Percentiles rank a stretch among this genome's conserved stretches.
Conservation (phyloP, 2,113 vertebrate genomes). For the Alaudala cheleensis region DNA sequence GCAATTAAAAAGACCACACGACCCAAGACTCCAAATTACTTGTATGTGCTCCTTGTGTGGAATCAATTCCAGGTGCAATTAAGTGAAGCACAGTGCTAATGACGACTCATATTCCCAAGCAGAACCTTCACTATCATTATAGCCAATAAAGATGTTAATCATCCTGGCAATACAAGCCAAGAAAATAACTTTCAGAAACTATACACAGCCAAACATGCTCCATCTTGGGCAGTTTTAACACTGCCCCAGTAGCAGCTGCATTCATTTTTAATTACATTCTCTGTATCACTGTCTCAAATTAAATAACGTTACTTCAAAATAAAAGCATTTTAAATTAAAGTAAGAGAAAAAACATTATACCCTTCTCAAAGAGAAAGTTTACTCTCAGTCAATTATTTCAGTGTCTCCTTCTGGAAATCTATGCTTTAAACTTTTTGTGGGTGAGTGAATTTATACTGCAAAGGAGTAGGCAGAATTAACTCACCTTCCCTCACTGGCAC, state of each 20-base stretch:
- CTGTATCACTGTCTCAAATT: background rate
- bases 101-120: background rate
- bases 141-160: slow-evolving; percentile 30
- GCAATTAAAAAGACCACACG: slow-evolving; percentile 1
- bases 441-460: background rate
- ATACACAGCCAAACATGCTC: background rate
- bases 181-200: slow-evolving; percentile 11
- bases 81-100: slow-evolving; percentile 24
- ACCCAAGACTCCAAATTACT: background rate
- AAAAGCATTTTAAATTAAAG: background rate
- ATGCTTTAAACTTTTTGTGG: background rate
- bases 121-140: slow-evolving; percentile 58
- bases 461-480: background rate
- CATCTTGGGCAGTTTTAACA: background rate
- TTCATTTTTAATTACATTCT: background rate
- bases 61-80: slow-evolving; percentile 41
- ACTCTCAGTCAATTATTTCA: background rate
- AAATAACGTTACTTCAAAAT: background rate
- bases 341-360: background rate
- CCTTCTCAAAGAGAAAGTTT: background rate
- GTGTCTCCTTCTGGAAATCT: background rate
- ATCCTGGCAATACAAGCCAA: background rate
- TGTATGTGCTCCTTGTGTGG: background rate
- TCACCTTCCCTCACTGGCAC: background rate
- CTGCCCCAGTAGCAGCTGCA: background rate